These are phyloP conservation scores for Drosophila prosaltans DNA, from an alignment of 1,140 invertebrate genomes.

Conservation along the genomic window DNA sequence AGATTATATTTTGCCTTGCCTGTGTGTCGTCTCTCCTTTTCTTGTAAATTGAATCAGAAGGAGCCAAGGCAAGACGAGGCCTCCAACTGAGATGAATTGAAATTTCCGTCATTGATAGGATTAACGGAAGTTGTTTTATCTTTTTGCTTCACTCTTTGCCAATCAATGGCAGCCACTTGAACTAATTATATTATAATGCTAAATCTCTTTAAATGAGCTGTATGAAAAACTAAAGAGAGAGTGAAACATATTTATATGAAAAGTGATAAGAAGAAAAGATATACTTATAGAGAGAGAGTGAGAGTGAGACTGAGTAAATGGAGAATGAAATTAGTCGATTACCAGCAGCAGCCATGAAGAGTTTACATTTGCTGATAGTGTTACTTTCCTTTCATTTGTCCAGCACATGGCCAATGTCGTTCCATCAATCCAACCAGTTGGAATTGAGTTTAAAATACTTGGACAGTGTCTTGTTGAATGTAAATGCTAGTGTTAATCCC, in stretches of 20 bases:
- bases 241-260: no score
- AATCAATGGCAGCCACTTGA: constrained; percentile 16
- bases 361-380: constrained; percentile 26
- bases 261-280: neutral
- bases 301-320: neutral
- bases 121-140: constrained; percentile 25
- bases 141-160: neutral
- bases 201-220: neutral
- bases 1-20: constrained; percentile 7
- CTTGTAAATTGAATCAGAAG: constrained; percentile 53
- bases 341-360: constrained; percentile 35
- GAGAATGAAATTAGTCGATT: constrained; percentile 25
- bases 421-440: neutral
- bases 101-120: constrained; percentile 57
- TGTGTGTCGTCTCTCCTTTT: constrained; percentile 17
- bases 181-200: constrained; percentile 15
- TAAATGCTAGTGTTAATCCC: constrained; percentile 53
- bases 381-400: constrained; percentile 12
- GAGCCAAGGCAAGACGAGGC: constrained; percentile 2
- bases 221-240: no score
- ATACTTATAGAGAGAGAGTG: neutral
- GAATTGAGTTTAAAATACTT: constrained; percentile 33
- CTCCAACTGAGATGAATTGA: constrained; percentile 26
- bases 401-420: neutral
- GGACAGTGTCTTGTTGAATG: constrained; percentile 43